Evolutionary conservation across 2,113 vertebrate species (phyloP).

Genomic region (Indicator indicator): DNA sequence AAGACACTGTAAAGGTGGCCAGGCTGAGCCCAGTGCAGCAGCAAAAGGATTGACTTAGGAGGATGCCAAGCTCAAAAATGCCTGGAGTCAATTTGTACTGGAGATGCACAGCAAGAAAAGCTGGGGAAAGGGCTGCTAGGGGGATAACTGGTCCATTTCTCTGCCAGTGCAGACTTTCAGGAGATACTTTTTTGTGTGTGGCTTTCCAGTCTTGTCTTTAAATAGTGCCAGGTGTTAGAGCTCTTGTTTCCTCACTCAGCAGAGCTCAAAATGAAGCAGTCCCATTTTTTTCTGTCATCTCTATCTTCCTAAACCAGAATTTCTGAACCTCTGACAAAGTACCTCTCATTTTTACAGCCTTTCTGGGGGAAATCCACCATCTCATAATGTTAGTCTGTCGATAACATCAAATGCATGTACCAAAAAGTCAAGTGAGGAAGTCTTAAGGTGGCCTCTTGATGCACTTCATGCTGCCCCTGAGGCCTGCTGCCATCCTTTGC

Average conservation of each 20-base stretch:
- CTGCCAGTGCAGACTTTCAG: neutral
- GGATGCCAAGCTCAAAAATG: neutral
- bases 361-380: neutral
- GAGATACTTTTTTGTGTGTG: neutral
- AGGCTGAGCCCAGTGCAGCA: neutral
- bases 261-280: neutral
- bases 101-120: neutral
- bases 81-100: neutral
- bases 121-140: neutral
- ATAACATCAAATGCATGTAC: neutral
- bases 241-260: neutral
- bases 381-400: neutral
- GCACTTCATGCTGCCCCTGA: rapidly evolving
- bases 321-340: neutral
- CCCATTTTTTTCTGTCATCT: neutral
- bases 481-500: neutral
- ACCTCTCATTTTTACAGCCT: neutral
- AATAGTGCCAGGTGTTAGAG: neutral
- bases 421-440: neutral
- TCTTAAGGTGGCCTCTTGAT: neutral
- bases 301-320: neutral
- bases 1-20: neutral
- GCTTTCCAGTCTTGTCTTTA: neutral
- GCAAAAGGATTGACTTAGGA: neutral
- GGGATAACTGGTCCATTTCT: neutral